Percentiles rank a stretch among this genome's conserved stretches.
These are phyloP conservation scores for Sitta carolinensis DNA, from an alignment of 2,797 vertebrate species.

Conservation along the genomic window DNA sequence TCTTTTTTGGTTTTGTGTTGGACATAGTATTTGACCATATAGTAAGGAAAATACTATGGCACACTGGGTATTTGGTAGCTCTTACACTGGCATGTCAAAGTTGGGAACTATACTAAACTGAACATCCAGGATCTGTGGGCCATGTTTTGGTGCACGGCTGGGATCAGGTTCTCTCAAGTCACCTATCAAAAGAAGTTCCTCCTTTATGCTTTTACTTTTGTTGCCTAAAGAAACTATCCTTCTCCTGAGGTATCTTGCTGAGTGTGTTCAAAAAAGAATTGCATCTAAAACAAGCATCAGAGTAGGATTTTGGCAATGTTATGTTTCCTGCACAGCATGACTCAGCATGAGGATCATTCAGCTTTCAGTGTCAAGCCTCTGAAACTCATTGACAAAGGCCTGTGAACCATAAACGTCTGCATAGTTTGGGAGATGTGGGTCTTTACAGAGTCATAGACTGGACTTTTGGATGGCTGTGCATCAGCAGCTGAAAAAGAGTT, in stretches of 20 bases:
- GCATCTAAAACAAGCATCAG: not conserved
- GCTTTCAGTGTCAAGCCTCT: not conserved
- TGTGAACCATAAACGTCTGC: not conserved
- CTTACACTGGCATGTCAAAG: not conserved
- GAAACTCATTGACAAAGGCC: not conserved
- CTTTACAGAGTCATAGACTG: not conserved
- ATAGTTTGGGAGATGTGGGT: not conserved
- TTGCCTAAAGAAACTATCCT: not conserved
- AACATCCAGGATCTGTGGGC: fast-evolving
- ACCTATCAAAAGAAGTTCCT: not conserved
- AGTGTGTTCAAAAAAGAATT: not conserved
- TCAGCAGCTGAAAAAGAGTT: not conserved
- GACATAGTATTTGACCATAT: not conserved
- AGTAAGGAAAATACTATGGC: not conserved
- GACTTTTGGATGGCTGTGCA: not conserved
- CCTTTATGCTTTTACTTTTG: not conserved
- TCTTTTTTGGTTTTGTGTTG: not conserved
- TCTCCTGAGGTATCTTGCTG: not conserved
- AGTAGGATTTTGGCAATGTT: not conserved
- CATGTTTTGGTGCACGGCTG: not conserved
- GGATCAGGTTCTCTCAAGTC: not conserved
- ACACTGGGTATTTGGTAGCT: not conserved
- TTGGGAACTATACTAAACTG: not conserved
- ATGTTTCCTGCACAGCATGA: not conserved
- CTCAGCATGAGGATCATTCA: not conserved